Conservation (phyloP, 2,888 invertebrate species). For the Serripes groenlandicus region DNA sequence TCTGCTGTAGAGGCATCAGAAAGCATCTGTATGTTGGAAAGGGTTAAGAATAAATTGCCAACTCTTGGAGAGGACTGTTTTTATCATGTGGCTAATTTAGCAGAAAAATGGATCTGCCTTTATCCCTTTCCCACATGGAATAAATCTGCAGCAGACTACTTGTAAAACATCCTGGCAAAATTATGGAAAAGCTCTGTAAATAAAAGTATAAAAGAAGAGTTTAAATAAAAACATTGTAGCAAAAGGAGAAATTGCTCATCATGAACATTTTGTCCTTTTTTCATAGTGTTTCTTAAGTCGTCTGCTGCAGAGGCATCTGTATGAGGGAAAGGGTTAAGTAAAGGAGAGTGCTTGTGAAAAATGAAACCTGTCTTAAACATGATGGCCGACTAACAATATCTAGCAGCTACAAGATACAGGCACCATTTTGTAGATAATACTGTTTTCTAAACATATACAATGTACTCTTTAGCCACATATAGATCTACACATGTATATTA, state of each 20-base stretch:
- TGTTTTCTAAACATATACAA: conserved; percentile 11
- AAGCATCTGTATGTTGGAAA: too few species aligned
- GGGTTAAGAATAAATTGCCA: too few species aligned
- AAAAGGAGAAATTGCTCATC: background rate
- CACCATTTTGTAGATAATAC: conserved; percentile 14
- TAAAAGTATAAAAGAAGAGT: too few species aligned
- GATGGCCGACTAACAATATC: conserved; percentile 1
- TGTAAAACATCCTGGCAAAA: background rate
- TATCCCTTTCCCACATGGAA: background rate
- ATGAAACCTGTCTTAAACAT: background rate
- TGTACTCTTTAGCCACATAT: background rate
- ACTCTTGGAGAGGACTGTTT: too few species aligned
- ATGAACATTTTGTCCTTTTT: background rate
- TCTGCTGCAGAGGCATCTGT: background rate
- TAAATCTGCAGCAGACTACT: background rate
- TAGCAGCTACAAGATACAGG: conserved; percentile 15
- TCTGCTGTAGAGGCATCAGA: too few species aligned
- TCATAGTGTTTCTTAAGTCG: background rate
- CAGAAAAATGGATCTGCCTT: too few species aligned
- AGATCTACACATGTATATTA: conserved; percentile 9
- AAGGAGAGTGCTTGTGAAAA: background rate
- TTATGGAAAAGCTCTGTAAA: too few species aligned
- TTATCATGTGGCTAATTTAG: too few species aligned
- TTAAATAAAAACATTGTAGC: background rate
- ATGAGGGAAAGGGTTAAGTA: background rate